A percentile compares a stretch with the other conserved stretches of the same genome.
phyloP scores from a whole-genome alignment of 2,113 vertebrate species.

The Neofelis nebulosa region DNA sequence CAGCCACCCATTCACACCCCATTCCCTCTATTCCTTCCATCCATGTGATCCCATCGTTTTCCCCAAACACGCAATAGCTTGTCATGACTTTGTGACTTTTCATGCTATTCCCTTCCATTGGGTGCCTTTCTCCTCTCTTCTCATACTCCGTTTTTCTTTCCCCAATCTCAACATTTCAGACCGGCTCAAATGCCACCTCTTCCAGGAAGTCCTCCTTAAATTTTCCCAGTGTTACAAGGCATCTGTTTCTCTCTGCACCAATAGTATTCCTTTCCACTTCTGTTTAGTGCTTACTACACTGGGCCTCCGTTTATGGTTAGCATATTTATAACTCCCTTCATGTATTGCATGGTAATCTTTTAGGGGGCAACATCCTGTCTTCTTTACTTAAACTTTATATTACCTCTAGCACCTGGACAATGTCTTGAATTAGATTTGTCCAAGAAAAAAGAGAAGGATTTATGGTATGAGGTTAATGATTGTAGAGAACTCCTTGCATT shows the following conservation, averaged over 20 bases:
- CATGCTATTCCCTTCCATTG: neutral
- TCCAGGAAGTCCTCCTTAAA: neutral
- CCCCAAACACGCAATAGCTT: neutral
- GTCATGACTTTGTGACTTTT: neutral
- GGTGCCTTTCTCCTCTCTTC: neutral
- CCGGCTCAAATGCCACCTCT: neutral
- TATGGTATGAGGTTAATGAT: neutral
- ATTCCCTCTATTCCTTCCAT: neutral
- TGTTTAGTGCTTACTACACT: neutral
- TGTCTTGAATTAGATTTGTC: neutral
- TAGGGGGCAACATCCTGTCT: neutral
- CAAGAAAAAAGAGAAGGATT: neutral
- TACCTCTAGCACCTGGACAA: neutral
- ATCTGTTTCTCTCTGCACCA: neutral
- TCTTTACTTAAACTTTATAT: neutral
- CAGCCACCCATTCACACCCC: fast-evolving
- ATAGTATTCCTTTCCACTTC: neutral
- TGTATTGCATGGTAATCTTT: neutral
- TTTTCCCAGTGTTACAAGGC: neutral
- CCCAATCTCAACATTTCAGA: neutral
- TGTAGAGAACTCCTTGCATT: neutral
- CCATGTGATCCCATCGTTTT: neutral
- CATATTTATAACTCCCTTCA: neutral
- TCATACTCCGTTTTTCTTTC: neutral
- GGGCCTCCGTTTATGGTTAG: neutral